Evolutionary conservation across 2,797 vertebrate species (phyloP), one percentile per base, ranked within the genome.

Genomic region (Pseudomugil gertrudae): DNA sequence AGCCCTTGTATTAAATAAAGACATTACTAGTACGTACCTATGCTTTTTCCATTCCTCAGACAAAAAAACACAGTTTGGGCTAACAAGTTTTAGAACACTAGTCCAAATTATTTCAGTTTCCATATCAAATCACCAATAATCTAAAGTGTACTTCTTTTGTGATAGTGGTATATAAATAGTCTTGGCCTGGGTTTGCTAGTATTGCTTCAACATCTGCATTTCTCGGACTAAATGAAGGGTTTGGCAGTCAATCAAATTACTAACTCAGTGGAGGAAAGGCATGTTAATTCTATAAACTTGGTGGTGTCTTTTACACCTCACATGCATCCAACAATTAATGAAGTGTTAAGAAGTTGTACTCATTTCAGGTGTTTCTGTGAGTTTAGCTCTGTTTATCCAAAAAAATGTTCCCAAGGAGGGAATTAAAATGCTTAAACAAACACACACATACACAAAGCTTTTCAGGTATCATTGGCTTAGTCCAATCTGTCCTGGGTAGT

Each of bases 401-500:
- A 21, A 43, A 53, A 52, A 45, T 11, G 15, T 29, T n/a, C 14
- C 29, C 14, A 35, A 36, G 57, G 40, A 60, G 7, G 43, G 14
- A 36, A 11, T 53, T 19, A 48, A 70, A 57, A n/a, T 69, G 2
- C 53, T 29, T n/a, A 38, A 7, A 53, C 33, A 61, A 57, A 61
- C 43, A 62, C 23, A 66, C 19, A 67, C 36, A 48, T 29, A 52
- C 40, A 52, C 15, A 68, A 72, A 72, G 63, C 74, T 75, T 30
- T 80, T 69, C 66, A 63, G 74, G 76, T 84, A 76, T 75, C 30
- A 73, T 57, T 54, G 65, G 78, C 70, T 70, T 38, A 63, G 72
- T 75, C 73, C 66, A 83, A 61, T 76, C 81, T 82, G 79, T 86
- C 83, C 85, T 40, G 63, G 50, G 57, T 69, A 69, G 69, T 84